phyloP scores from a whole-genome alignment of 2,113 vertebrate species.

The Sterrhoptilus dennistouni region DNA sequence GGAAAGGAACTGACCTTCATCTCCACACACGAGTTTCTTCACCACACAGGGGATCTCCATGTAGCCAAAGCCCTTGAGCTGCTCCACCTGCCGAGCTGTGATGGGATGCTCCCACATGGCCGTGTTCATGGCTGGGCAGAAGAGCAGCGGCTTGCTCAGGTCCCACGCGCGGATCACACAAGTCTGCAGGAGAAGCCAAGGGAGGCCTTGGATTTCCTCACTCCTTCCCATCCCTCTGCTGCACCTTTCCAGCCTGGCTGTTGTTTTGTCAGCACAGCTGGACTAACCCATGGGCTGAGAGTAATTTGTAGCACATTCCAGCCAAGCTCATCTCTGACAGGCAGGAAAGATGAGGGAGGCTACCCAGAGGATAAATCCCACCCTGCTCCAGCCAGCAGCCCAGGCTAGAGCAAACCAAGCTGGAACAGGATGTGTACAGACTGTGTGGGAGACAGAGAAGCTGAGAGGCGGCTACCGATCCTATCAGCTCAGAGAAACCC shows the following conservation, averaged over 20 bases:
- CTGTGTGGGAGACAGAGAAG: neutral
- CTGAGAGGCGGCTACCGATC: neutral
- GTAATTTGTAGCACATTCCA: neutral
- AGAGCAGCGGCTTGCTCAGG: slow-evolving; percentile 85
- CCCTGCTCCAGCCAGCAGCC: neutral
- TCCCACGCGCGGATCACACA: slow-evolving; percentile 96
- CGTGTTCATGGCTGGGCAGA: slow-evolving; percentile 99
- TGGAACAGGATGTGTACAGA: neutral
- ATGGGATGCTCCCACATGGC: slow-evolving; percentile 96
- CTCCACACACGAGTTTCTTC: slow-evolving; percentile 93
- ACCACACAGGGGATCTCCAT: slow-evolving; percentile 87
- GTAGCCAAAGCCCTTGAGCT: slow-evolving; percentile 87
- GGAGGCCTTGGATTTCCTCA: neutral
- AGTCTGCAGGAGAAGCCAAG: slow-evolving; percentile 72
- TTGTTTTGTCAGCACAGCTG: neutral
- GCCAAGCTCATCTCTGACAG: neutral
- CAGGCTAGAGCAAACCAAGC: neutral
- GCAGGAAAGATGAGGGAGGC: neutral
- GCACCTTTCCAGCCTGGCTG: neutral
- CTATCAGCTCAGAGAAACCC: neutral
- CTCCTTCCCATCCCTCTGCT: neutral
- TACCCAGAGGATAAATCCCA: neutral
- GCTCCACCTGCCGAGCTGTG: slow-evolving; percentile 84
- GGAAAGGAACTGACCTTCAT: slow-evolving; percentile 83
- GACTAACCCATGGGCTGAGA: neutral